Base-by-base conservation (phyloP, 2,888 invertebrate genomes). In the Phlogophora meticulosa region DNA sequence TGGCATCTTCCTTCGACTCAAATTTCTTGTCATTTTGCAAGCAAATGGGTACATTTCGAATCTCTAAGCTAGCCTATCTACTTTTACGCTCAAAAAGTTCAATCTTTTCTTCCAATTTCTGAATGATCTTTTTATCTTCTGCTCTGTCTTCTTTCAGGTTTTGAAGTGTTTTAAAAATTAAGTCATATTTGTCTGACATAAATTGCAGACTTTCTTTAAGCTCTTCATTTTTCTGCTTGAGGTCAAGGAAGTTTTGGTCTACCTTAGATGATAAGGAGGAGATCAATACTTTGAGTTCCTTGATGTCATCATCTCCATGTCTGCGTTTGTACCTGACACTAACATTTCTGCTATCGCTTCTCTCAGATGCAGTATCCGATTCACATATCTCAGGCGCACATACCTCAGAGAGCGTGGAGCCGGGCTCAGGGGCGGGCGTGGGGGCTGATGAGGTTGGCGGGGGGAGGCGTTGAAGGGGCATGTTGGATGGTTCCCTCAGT, bases 231-330 rank as follows among this genome's bases (percentile, higher is more conserved):
- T 43, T 20, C 20, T 43, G 20, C 11, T 43, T 43, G 22, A 43
- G 43, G 0, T 22, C 43, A 9, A 20, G 7, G 11, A 43, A 43
- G 20, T 7, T 20, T 20, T 43, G 43, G 1, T 43, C 43, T 7
- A 43, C 20, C 20, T 20, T 43, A 20, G 43, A 9, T 22, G 43
- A 20, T 7, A 43, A 2, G 20, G 43, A 43, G 4, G 43, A 43
- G 20, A 43, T 43, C 20, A 43, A 22, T 10, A 7, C 15, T 38
- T 36, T 36, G 36, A 52, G 38, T 38, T 52, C 52, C 52, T n/a
- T 52, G 22, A 38, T 17, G 22, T 52, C 52, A 24, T 52, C 52
- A 38, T 52, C 52, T 7, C 36, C 52, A 52, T 38, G 36, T 38
- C 52, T 38, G 1, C 52, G 52, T 2, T 36, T 52, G 13, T 51